Evolutionary conservation across 2,797 vertebrate genomes (phyloP).

Genomic region (Anolis apletophallus): DNA sequence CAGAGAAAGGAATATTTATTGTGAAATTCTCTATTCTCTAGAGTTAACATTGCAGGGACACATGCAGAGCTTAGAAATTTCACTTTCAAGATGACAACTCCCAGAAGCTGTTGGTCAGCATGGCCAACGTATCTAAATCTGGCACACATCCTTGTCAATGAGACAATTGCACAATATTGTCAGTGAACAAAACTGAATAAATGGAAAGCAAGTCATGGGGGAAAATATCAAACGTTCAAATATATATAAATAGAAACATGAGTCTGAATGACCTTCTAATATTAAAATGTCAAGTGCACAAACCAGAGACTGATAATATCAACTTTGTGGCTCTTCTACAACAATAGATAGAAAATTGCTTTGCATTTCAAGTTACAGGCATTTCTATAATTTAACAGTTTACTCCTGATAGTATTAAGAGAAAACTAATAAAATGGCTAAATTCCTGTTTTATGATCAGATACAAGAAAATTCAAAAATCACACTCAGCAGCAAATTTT

Average conservation of each 20-base stretch:
- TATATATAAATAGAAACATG: not conserved
- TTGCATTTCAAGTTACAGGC: not conserved
- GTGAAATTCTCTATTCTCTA: too few relatives aligned
- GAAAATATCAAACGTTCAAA: slow-evolving; percentile 36
- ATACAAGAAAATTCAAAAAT: not conserved
- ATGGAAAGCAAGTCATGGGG: slow-evolving; percentile 6
- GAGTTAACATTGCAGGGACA: not conserved
- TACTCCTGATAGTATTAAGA: not conserved
- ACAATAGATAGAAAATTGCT: not conserved
- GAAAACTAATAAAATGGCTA: not conserved
- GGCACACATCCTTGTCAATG: not conserved
- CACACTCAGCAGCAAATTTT: not conserved
- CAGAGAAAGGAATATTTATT: too few relatives aligned
- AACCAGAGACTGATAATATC: not conserved
- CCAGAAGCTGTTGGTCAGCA: too few relatives aligned
- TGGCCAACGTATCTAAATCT: too few relatives aligned
- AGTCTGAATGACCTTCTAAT: slow-evolving; percentile 1
- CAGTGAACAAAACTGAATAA: slow-evolving; percentile 17
- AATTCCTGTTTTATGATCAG: not conserved
- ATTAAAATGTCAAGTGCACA: not conserved
- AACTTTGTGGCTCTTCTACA: slow-evolving; percentile 6
- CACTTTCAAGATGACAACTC: too few relatives aligned
- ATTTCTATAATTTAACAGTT: not conserved
- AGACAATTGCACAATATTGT: not conserved
- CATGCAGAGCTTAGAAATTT: too few relatives aligned